phyloP scores from a whole-genome alignment of 2,888 invertebrate genomes.

The Aporophyla lueneburgensis region DNA sequence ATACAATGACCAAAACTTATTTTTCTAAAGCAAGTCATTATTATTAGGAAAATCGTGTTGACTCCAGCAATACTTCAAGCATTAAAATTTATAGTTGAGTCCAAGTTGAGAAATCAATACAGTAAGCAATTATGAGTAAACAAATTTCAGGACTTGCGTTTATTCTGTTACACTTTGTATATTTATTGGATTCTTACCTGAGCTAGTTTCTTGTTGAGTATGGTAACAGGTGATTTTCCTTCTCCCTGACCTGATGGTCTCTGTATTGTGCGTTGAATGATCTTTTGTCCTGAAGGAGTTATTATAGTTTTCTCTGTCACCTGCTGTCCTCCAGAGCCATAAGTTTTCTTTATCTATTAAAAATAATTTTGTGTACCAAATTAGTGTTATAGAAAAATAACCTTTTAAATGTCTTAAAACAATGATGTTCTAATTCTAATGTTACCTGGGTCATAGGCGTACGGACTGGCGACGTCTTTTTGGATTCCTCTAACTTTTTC shows the following conservation, averaged over 20 bases:
- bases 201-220: constrained; percentile 86
- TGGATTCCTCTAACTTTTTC: constrained; percentile 86
- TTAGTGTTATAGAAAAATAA: not conserved
- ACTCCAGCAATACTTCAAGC: too few relatives aligned
- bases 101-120: too few relatives aligned
- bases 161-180: too few relatives aligned
- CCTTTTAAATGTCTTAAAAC: not conserved
- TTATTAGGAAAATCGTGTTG: too few relatives aligned
- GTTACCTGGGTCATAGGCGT: constrained; percentile 78
- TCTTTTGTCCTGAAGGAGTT: constrained; percentile 89
- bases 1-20: too few relatives aligned
- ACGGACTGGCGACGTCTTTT: constrained; percentile 76
- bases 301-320: constrained; percentile 89
- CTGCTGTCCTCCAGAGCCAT: constrained; percentile 81
- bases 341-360: constrained; percentile 80
- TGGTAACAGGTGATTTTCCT: constrained; percentile 84
- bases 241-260: constrained; percentile 75
- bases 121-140: too few relatives aligned
- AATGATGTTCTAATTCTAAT: constrained; percentile 14
- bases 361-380: constrained; percentile 8
- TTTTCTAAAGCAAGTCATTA: too few relatives aligned
- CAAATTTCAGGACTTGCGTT: too few relatives aligned
- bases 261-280: constrained; percentile 89
- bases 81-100: too few relatives aligned
- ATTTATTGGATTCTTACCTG: constrained; percentile 74